Evolutionary conservation across 2,888 invertebrate species (phyloP).

Genomic region (Drosophila tanythrix): DNA sequence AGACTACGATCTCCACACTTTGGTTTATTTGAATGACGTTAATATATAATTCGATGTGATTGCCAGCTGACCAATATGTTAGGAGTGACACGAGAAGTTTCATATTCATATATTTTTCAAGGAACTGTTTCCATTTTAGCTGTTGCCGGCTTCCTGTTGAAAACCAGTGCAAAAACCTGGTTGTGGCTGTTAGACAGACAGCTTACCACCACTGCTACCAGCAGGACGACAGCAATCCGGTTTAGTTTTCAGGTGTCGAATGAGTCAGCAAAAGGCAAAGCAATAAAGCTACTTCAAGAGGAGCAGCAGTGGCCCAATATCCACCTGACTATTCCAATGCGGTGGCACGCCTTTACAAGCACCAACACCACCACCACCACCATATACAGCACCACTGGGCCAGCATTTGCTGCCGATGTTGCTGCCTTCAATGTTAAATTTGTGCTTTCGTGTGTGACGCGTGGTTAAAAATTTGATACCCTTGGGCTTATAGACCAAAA

Average conservation of each 20-base stretch:
- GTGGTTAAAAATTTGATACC: conserved; percentile 80
- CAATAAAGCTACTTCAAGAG: conserved; percentile 6
- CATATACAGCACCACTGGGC: neutral
- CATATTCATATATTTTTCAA: neutral
- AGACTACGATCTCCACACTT: neutral
- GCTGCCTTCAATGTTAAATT: conserved; percentile 11
- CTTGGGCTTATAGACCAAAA: conserved; percentile 58
- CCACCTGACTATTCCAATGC: conserved; percentile 18
- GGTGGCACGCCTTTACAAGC: conserved; percentile 24
- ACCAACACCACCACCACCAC: conserved; percentile 4
- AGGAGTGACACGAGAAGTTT: neutral
- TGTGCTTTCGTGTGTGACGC: conserved; percentile 70
- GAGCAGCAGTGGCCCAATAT: conserved; percentile 4
- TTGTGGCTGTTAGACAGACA: neutral
- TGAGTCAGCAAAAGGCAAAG: conserved; percentile 30
- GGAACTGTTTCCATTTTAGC: neutral
- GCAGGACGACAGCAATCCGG: conserved; percentile 40
- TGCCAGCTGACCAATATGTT: neutral
- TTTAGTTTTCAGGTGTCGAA: conserved; percentile 37
- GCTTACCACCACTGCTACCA: conserved; percentile 9
- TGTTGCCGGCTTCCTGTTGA: conserved; percentile 3
- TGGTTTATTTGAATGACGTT: neutral
- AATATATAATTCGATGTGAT: neutral
- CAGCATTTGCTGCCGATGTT: conserved; percentile 5
- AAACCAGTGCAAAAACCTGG: conserved; percentile 9